These are phyloP conservation scores for Ernsta delagoae DNA, from an alignment of 2,888 invertebrate species.

Conservation along the genomic window DNA sequence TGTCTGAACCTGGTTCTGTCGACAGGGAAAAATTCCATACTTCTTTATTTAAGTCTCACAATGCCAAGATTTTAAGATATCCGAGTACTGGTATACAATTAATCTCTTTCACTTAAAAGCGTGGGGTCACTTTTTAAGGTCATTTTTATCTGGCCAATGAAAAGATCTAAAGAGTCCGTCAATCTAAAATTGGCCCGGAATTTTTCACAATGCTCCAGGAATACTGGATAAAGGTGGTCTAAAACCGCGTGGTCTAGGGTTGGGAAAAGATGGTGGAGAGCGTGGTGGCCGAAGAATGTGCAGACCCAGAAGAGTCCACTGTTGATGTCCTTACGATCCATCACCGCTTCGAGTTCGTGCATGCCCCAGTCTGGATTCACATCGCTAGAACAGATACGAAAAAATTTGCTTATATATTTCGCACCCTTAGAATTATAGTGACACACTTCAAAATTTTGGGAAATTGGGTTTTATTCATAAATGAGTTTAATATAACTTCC, in stretches of 20 bases:
- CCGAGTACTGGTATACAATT: constrained; percentile 13
- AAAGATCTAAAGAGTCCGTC: constrained; percentile 62
- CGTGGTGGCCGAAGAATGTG: constrained; percentile 91
- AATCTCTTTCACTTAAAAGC: constrained; percentile 45
- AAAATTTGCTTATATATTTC: not conserved
- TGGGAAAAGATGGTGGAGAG: constrained; percentile 92
- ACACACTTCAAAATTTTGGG: no score
- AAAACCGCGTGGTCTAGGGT: constrained; percentile 90
- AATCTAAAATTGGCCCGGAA: constrained; percentile 82
- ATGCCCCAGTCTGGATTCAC: constrained; percentile 89
- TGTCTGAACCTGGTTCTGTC: not conserved
- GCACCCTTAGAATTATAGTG: no score
- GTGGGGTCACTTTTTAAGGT: constrained; percentile 60
- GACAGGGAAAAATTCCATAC: constrained; percentile 4
- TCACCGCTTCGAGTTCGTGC: constrained; percentile 89
- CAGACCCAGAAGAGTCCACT: constrained; percentile 87
- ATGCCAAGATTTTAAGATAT: constrained; percentile 28
- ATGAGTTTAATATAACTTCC: no score
- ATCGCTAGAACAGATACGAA: constrained; percentile 60
- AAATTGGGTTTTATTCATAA: no score
- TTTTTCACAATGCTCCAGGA: constrained; percentile 85
- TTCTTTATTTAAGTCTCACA: constrained; percentile 20
- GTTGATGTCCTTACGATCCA: constrained; percentile 88
- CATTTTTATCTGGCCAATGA: constrained; percentile 66
- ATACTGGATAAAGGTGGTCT: constrained; percentile 86